phyloP scores from a whole-genome alignment of 2,113 vertebrate genomes.

The Passer montanus region DNA sequence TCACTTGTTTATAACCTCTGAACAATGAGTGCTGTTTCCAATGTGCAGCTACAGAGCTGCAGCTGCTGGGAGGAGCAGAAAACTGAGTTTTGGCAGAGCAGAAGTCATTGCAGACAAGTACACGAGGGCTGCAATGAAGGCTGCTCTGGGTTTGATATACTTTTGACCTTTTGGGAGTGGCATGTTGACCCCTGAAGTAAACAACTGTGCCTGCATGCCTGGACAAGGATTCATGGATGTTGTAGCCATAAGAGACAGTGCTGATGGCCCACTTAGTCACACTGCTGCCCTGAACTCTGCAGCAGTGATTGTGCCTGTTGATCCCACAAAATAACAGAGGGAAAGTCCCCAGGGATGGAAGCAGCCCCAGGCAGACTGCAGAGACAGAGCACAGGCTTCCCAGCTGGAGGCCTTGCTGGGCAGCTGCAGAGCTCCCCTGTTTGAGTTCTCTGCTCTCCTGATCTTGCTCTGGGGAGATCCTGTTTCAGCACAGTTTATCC shows the following conservation, averaged over 20 bases:
- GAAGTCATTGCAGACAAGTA: background rate
- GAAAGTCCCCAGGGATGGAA: background rate
- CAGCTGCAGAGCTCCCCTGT: background rate
- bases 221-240: background rate
- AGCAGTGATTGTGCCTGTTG: background rate
- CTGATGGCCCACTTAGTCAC: background rate
- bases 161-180: background rate
- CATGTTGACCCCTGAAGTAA: background rate
- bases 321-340: background rate
- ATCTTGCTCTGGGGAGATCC: background rate
- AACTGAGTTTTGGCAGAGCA: background rate
- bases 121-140: background rate
- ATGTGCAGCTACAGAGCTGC: background rate
- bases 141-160: background rate
- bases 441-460: background rate
- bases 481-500: background rate
- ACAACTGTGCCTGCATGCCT: background rate
- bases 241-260: background rate
- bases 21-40: background rate
- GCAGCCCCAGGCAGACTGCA: background rate
- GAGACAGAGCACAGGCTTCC: background rate
- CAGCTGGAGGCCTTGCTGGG: background rate
- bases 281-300: background rate
- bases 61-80: slow-evolving; percentile 44
- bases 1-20: background rate